Base-by-base conservation (phyloP, 2,888 invertebrate species). In the Callyntrura guangdongensis region DNA sequence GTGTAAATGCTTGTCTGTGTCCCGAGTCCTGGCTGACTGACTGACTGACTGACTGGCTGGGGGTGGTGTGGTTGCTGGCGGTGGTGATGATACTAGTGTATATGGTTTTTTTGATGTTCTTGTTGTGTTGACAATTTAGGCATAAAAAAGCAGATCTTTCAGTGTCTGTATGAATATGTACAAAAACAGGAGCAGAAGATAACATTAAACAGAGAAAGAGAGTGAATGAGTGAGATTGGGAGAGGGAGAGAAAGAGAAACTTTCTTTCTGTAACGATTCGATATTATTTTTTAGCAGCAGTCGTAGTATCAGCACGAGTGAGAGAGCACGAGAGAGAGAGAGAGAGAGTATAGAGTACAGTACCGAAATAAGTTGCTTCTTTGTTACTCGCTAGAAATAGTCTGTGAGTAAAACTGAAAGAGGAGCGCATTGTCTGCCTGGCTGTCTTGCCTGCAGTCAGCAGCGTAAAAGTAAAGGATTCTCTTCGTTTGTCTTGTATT, bases 341-440 rank as follows among this genome's bases (percentile, higher is more conserved):
- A 47, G 47, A 36, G 36, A 53, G 45, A 20, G 27, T 49, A 49
- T 64, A 81, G 27, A 69, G 8, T 47, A 89, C 12, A 45, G 56
- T n/a, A 81, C 36, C 36, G 36, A 36, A 36, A 27, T 36, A 45
- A 69, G 86, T 77, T 91, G 84, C 86, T 91, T 90, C 91, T 91
- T 89, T 83, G 86, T 91, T 85, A 82, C 82, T 91, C 53, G 86
- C 92, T 89, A 25, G 84, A 88, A 86, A 79, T 77, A 87, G 88
- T 92, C 92, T 92, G 91, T 85, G 89, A 61, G 69, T 27, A 36
- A 36, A 36, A 36, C 36, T 36, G 22, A n/a, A 27, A 69, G 56
- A 25, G 85, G 83, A 91, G 91, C 88, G 92, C 93, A 92, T 92
- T 93, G 92, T 93, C 93, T 93, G 36, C 36, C 36, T 36, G 36